Evolutionary conservation across 2,888 invertebrate species (phyloP), one percentile per base, ranked within the genome.

Genomic region (Trichacis sp.): DNA sequence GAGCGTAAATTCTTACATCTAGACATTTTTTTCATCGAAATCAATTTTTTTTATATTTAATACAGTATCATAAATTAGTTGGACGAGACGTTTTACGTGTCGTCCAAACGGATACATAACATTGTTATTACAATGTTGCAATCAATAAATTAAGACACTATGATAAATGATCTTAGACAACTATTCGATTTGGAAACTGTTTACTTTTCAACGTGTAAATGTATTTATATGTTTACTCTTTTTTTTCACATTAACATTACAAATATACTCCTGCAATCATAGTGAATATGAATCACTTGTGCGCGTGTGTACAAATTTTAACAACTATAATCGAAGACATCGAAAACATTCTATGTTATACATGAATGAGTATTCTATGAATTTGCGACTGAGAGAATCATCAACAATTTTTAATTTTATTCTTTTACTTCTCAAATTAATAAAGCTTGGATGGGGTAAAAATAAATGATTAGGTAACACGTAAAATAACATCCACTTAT

Each of bases 1-100:
- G 33, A 33, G 33, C 33, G 33, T n/a, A 33, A 33, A n/a, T 33
- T 33, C 33, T 43, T 83, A 83, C 83, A 83, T 84, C 84, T 84
- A 84, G 83, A 84, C 82, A 84, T 83, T 82, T 84, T 84, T 84
- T 84, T 82, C n/a, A n/a, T 83, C 81, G 24, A 24, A 83, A 84
- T 81, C 83, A 83, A 84, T 83, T 72, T 68, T 60, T 58, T 64
- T 63, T 61, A 77, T 81, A 79, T 79, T 80, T 78, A 77, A 80
- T 81, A 82, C 83, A 77, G 80, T 81, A 64, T 69, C 82, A 82
- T 80, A 83, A 83, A 84, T 78, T 77, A 81, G 74, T 78, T 75
- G 80, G 75, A 75, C 75, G 74, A 75, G 75, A 77, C 77, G 75
- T 74, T 73, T 74, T 71, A 72, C 76, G 72, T 76, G 75, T 74